Evolutionary conservation across 2,888 invertebrate species (phyloP), one percentile per base, ranked within the genome.

Genomic region (Ganaspis brasiliensis): DNA sequence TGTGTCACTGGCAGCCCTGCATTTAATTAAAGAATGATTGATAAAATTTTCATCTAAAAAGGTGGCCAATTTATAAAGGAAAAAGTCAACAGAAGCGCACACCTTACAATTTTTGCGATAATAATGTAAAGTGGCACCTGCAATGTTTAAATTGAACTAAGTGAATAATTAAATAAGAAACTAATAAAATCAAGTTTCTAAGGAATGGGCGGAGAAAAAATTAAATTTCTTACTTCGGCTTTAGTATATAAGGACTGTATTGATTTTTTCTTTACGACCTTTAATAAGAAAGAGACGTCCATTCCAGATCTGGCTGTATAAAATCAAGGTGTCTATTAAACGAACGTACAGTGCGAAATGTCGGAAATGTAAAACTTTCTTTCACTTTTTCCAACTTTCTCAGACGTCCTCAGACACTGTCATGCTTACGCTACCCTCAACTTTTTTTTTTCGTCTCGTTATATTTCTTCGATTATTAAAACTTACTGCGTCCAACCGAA

Each of bases 381-480:
- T 67, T 67, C 40, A 40, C 67, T 67, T 67, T 40, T 67, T 24
- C 21, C 9, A 67, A 45, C 45, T 67, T 67, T 67, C n/a, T 2
- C 67, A 45, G 40, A 24, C 45, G n/a, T 67, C 24, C 67, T 67
- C 67, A 45, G 67, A 67, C 45, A 67, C 40, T 45, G 63, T 63
- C 63, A 63, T 63, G 63, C 35, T 63, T 63, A 63, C 63, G 37
- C 63, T 40, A 12, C 56, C 37, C 52, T 49, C 16, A 37, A 61
- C 49, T 49, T 49, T 16, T 31, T 61, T 61, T 61, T 63, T 63
- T 19, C 37, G 21, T 63, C 63, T 63, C 63, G 63, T 63, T 63
- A 63, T 63, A 63, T 63, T 63, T 63, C 63, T 63, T 63, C 63
- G 63, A 67, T 67, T 67, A 67, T 67, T 67, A 67, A 67, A 67